A percentile compares a stretch with the other conserved stretches of the same genome.
Conservation (phyloP, 2,888 invertebrate species). For the Mythimna lalbum region DNA sequence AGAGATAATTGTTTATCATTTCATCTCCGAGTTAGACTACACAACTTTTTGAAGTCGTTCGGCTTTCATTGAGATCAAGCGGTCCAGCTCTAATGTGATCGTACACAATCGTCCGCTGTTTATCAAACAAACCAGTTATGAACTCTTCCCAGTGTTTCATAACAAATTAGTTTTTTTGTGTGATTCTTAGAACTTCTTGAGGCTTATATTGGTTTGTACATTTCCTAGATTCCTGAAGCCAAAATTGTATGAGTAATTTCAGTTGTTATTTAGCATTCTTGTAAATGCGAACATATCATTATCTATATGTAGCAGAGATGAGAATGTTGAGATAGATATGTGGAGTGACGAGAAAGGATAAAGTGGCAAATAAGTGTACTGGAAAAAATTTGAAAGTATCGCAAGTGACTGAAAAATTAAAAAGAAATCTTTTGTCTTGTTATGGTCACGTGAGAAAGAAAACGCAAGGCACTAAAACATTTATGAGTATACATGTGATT, state of each 20-base stretch:
- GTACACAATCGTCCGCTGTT: conserved; percentile 64
- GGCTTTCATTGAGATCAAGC: conserved; percentile 46
- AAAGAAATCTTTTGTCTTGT: no score
- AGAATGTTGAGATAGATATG: no score
- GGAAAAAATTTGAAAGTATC: no score
- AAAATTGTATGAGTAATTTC: conserved; percentile 1
- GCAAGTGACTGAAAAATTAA: no score
- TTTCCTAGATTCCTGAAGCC: neutral
- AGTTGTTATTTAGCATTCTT: neutral
- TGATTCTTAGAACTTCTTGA: conserved; percentile 68
- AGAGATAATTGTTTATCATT: conserved; percentile 43
- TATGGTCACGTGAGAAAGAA: no score
- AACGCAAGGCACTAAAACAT: no score
- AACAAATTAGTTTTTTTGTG: conserved; percentile 73
- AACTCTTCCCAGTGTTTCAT: conserved; percentile 79
- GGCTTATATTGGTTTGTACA: conserved; percentile 27
- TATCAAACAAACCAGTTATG: conserved; percentile 76
- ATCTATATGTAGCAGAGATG: no score
- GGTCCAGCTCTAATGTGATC: conserved; percentile 43
- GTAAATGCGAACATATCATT: neutral
- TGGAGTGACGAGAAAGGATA: no score
- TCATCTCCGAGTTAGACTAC: conserved; percentile 46
- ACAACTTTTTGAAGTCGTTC: conserved; percentile 52
- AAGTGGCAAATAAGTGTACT: no score
- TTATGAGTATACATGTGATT: no score